Percentiles rank a stretch among this genome's conserved stretches.
Evolutionary conservation across 2,113 vertebrate genomes (phyloP).

Genomic region (Trogon surrucura): DNA sequence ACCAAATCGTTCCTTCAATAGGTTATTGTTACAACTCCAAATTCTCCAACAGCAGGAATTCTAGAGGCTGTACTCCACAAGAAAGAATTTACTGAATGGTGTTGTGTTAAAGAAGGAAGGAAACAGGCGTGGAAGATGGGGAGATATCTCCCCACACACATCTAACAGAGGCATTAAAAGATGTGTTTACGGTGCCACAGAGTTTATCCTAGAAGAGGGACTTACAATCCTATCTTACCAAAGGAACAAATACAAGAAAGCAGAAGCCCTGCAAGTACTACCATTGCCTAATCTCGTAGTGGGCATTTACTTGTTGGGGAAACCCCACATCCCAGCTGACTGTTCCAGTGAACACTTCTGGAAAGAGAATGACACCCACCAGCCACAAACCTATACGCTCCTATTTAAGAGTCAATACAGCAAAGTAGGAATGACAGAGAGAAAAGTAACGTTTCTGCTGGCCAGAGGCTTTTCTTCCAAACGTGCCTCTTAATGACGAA

Average conservation of each 20-base stretch:
- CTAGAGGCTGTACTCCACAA: neutral
- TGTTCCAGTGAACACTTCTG: neutral
- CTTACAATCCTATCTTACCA: neutral
- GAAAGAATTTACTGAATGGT: neutral
- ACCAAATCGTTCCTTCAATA: neutral
- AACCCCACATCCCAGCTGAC: neutral
- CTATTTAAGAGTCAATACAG: neutral
- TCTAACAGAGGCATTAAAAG: neutral
- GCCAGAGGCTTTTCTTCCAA: neutral
- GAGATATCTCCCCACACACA: neutral
- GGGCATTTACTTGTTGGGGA: neutral
- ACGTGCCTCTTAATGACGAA: neutral
- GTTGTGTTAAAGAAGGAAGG: neutral
- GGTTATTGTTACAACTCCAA: neutral
- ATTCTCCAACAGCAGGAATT: neutral
- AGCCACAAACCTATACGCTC: neutral
- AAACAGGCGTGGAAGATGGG: neutral
- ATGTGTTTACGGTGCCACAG: neutral
- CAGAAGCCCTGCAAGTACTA: neutral
- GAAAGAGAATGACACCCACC: neutral
- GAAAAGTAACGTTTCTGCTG: neutral
- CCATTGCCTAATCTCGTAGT: neutral
- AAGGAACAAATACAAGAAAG: neutral
- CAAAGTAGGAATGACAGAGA: neutral
- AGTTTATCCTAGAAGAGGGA: neutral